Evolutionary conservation across 1,140 invertebrate genomes (phyloP).

Genomic region (Helicoverpa zea): DNA sequence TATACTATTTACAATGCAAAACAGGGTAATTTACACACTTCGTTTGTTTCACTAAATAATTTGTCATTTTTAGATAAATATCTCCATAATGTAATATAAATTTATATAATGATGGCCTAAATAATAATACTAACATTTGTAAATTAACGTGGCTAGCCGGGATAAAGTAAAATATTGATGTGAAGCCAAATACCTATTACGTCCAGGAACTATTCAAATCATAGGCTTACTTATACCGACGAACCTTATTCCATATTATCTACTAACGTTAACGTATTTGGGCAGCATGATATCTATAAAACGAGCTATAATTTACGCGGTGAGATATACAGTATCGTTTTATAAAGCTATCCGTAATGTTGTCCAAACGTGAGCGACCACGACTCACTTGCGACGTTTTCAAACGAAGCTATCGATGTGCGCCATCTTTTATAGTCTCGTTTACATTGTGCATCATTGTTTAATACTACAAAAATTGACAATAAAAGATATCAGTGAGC

Average conservation of each 20-base stretch:
- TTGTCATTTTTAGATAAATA: conserved; percentile 85
- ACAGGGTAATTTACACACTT: conserved; percentile 77
- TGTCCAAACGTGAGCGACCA: conserved; percentile 57
- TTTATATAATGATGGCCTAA: conserved; percentile 79
- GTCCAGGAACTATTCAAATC: conserved; percentile 48
- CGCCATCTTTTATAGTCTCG: conserved; percentile 53
- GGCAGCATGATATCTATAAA: conserved; percentile 68
- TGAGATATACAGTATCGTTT: conserved; percentile 75
- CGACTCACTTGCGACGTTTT: conserved; percentile 72
- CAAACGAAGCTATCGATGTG: conserved; percentile 67
- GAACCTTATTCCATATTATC: conserved; percentile 57
- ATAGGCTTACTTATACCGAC: conserved; percentile 48
- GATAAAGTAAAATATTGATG: conserved; percentile 46
- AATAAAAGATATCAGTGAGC: conserved; percentile 61
- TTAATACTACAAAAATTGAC: conserved; percentile 59
- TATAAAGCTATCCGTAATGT: conserved; percentile 65
- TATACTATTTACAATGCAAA: conserved; percentile 85
- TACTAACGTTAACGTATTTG: conserved; percentile 67
- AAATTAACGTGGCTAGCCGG: conserved; percentile 54
- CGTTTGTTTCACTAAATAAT: conserved; percentile 77
- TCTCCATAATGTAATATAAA: conserved; percentile 80
- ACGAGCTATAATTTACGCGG: conserved; percentile 76
- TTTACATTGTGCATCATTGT: conserved; percentile 54
- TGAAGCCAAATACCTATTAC: conserved; percentile 49
- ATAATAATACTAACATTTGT: conserved; percentile 82